Evolutionary conservation across 2,888 invertebrate genomes (phyloP).

Genomic region (Eretmocerus hayati): DNA sequence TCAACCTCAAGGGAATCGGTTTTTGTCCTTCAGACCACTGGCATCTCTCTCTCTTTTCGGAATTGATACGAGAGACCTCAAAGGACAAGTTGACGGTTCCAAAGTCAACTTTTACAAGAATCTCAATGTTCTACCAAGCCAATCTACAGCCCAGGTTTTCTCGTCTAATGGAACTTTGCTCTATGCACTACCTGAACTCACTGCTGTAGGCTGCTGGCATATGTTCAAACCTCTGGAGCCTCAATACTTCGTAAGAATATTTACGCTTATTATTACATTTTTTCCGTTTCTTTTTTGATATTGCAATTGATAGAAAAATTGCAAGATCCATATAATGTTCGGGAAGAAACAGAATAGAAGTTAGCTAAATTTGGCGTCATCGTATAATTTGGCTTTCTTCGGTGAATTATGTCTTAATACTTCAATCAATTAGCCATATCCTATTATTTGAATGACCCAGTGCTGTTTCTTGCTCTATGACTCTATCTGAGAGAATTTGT

Average conservation of each 20-base stretch:
- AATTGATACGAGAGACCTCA: slow-evolving; percentile 13
- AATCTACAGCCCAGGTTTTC: slow-evolving; percentile 19
- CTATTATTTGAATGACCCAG: no score
- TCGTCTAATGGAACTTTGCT: slow-evolving; percentile 36
- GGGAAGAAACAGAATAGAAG: no score
- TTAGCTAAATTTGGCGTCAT: no score
- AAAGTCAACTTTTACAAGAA: slow-evolving; percentile 20
- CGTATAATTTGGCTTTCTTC: background rate
- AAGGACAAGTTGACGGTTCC: slow-evolving; percentile 1
- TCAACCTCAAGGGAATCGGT: no score
- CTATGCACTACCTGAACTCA: slow-evolving; percentile 37
- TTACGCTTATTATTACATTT: background rate
- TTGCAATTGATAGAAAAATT: background rate
- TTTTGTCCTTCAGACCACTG: slow-evolving; percentile 38
- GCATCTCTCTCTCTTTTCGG: slow-evolving; percentile 27
- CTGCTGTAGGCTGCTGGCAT: slow-evolving; percentile 44
- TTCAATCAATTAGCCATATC: no score
- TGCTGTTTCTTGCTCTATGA: no score
- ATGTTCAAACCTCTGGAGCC: slow-evolving; percentile 23
- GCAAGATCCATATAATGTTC: no score
- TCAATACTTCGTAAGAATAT: slow-evolving; percentile 21
- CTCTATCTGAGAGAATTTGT: no score
- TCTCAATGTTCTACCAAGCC: slow-evolving; percentile 22
- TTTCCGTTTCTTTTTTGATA: background rate
- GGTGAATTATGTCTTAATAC: no score